Base-by-base conservation (phyloP, 2,113 vertebrate species). In the Baryphthengus martii region DNA sequence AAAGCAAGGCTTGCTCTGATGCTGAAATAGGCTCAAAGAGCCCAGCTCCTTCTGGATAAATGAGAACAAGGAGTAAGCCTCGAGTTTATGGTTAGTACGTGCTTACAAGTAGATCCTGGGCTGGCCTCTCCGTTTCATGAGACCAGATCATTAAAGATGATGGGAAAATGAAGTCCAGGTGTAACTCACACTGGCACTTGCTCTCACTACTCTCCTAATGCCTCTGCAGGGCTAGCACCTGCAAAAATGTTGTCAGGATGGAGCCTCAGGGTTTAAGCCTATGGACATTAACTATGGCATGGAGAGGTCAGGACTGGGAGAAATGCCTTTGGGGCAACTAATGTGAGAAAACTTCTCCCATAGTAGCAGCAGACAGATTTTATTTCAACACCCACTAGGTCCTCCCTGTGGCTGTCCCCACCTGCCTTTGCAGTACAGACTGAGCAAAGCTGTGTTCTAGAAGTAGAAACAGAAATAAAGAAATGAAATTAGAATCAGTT, bases 401-500 rank as follows among this genome's bases (percentile, higher is more conserved):
- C 28, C 49, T 70, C 59, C 49, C 80, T 90, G 47, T 31, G 89
- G 17, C 47, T 80, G 49, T 21, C 14, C 53, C 50, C 70, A 59
- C 68, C 49, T 67, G 45, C 28, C 63, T 86, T 39, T 5, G 1
- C 52, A n/a, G 17, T 56, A 3, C 0, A 4, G 65, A 7, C 21
- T 50, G 28, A 82, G 53, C 31, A 70, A n/a, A 63, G n/a, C 44
- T 82, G 68, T 72, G 52, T 76, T 88, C 73, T 44, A 63, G 67
- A 92, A 87, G 95, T 2, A 90, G 55, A 68, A 92, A 90, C 19
- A 31, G 35, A 95, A 92, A 58, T 26, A 73, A 86, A 89, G 56
- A 90, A 70, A 93, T 87, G 1, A 83, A 89, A 88, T 85, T 91
- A 86, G 74, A 93, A 42, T 66, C 50, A 35, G 76, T 66, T 45